Evolutionary conservation across 1,140 invertebrate species (phyloP).

Genomic region (Helicoverpa zea): DNA sequence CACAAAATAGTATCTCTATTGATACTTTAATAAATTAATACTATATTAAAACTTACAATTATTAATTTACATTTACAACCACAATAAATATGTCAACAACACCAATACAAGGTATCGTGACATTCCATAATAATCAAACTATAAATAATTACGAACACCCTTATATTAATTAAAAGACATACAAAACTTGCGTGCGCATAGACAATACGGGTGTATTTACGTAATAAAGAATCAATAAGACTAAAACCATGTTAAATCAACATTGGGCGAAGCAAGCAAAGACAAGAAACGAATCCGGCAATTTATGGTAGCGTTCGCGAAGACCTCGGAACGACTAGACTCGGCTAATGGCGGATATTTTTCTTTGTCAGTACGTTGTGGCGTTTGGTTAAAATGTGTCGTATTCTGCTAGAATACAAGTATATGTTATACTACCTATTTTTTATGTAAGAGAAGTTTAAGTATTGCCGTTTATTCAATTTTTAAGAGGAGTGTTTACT

Average conservation of each 20-base stretch:
- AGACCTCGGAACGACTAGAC: slow-evolving; percentile 75
- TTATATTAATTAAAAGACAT: slow-evolving; percentile 80
- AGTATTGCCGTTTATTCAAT: too few species aligned
- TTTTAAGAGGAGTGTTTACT: too few species aligned
- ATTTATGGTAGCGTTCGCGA: slow-evolving; percentile 78
- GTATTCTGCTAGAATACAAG: background rate
- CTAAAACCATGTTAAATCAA: slow-evolving; percentile 87
- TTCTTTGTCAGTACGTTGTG: slow-evolving; percentile 70
- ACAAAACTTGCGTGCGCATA: slow-evolving; percentile 80
- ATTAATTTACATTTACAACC: background rate
- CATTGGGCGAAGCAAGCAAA: slow-evolving; percentile 81
- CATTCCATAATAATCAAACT: slow-evolving; percentile 45
- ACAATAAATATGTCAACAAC: background rate
- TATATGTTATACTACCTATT: too few species aligned
- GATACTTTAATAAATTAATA: too few species aligned
- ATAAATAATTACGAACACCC: slow-evolving; percentile 43
- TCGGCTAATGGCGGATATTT: slow-evolving; percentile 71
- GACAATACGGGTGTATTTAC: slow-evolving; percentile 75
- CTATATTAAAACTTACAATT: too few species aligned
- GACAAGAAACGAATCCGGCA: slow-evolving; percentile 84
- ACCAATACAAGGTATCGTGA: slow-evolving; percentile 20
- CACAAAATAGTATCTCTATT: too few species aligned
- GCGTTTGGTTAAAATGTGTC: slow-evolving; percentile 14
- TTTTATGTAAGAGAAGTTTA: too few species aligned
- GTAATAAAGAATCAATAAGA: slow-evolving; percentile 86